These are phyloP conservation scores for Eupithecia subumbrata DNA, from an alignment of 2,888 invertebrate species.

Conservation along the genomic window DNA sequence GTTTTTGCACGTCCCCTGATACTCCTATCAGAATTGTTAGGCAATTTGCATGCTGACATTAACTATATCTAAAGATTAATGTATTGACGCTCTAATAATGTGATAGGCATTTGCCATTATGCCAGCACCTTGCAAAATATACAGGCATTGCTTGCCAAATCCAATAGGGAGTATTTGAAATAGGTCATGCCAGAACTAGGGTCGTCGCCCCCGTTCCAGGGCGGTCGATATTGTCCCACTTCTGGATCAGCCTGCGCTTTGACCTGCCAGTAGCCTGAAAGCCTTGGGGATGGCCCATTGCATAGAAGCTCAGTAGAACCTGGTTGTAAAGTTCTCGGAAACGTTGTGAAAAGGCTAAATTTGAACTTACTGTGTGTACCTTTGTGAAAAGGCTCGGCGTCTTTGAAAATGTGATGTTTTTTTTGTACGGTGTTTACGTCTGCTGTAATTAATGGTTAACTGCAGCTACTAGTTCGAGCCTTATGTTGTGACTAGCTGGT, in stretches of 20 bases:
- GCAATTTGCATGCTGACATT: background rate
- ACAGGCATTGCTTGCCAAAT: constrained; percentile 18
- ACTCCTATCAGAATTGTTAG: background rate
- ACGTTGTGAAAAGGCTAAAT: constrained; percentile 1
- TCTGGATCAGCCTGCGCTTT: constrained; percentile 50
- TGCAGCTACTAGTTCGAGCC: background rate
- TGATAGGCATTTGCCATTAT: constrained; percentile 8
- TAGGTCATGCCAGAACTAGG: constrained; percentile 37
- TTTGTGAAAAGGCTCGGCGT: no score
- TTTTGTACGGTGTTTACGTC: constrained; percentile 7
- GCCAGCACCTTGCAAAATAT: constrained; percentile 9
- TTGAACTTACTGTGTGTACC: no score
- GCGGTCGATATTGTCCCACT: constrained; percentile 62
- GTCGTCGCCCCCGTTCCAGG: constrained; percentile 35
- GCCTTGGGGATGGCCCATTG: constrained; percentile 43
- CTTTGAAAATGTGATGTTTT: background rate
- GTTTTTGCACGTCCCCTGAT: background rate
- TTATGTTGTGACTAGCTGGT: no score
- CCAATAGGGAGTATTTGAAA: constrained; percentile 26
- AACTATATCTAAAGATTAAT: background rate
- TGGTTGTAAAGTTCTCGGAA: background rate
- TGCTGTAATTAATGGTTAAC: background rate
- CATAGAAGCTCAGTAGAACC: background rate
- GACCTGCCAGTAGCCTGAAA: constrained; percentile 35
- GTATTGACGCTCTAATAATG: constrained; percentile 1